These are phyloP conservation scores for Cranoglanis bouderius DNA, from an alignment of 2,113 vertebrate genomes.

Conservation along the genomic window DNA sequence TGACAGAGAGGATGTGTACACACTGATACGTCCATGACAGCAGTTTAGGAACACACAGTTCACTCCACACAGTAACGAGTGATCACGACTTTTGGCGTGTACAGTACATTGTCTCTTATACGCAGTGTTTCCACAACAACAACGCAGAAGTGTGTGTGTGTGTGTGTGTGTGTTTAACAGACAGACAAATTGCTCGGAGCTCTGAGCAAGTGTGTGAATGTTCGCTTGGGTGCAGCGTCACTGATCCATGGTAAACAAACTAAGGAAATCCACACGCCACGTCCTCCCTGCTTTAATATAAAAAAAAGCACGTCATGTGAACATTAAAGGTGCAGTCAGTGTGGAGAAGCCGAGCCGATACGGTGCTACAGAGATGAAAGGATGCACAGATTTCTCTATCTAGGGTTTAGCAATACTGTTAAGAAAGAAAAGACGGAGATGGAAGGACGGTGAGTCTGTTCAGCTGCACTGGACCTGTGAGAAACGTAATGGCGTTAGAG, in stretches of 20 bases:
- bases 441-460: neutral
- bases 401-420: too few species aligned
- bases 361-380: neutral
- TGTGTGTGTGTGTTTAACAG: conserved; percentile 8
- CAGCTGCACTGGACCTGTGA: conserved; percentile 32
- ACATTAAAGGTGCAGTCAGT: neutral
- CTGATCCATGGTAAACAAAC: conserved; percentile 70
- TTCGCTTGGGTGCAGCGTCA: conserved; percentile 64
- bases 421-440: neutral
- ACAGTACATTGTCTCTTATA: conserved; percentile 27
- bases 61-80: neutral
- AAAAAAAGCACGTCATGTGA: conserved; percentile 44
- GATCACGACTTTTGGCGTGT: neutral
- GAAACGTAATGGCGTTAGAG: conserved; percentile 37
- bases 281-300: conserved; percentile 72
- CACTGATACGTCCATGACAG: neutral
- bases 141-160: conserved; percentile 6
- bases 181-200: conserved; percentile 31
- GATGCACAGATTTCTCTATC: neutral
- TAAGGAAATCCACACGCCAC: conserved; percentile 69
- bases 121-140: conserved; percentile 18
- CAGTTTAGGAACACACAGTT: conserved; percentile 1
- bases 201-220: conserved; percentile 62
- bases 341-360: neutral
- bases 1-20: neutral